Evolutionary conservation across 2,113 vertebrate genomes (phyloP).

Genomic region (Aptenodytes patagonicus): DNA sequence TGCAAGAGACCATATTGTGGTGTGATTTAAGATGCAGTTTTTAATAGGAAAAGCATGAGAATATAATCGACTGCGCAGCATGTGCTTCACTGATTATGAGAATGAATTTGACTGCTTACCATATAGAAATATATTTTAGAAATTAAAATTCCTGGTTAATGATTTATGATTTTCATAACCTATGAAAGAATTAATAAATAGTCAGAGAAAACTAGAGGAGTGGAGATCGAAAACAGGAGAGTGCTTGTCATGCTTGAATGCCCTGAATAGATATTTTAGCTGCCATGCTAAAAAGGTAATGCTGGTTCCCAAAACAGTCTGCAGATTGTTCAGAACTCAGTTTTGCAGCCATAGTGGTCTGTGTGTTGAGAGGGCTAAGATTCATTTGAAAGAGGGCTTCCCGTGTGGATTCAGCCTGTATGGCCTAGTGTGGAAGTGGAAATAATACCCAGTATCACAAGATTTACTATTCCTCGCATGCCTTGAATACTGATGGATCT

Average conservation of each 20-base stretch:
- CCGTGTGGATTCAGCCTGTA: not conserved
- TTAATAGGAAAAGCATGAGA: not conserved
- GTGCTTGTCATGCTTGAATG: not conserved
- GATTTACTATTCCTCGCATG: not conserved
- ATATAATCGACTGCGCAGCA: not conserved
- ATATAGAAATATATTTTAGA: not conserved
- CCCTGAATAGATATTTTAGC: not conserved
- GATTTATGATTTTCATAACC: conserved; percentile 5
- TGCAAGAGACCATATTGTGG: not conserved
- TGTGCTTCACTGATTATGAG: not conserved
- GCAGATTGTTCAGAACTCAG: not conserved
- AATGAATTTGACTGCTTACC: not conserved
- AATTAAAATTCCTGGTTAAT: not conserved
- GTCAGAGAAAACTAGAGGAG: not conserved
- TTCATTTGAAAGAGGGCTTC: not conserved
- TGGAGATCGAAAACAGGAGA: not conserved
- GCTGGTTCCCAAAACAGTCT: not conserved
- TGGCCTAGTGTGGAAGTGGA: not conserved
- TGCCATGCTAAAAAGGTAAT: not conserved
- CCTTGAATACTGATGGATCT: not conserved
- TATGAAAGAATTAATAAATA: not conserved
- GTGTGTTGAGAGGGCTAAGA: not conserved
- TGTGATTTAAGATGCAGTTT: not conserved
- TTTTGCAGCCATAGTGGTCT: not conserved
- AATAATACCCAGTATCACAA: not conserved